A percentile compares a stretch with the other conserved stretches of the same genome.
These are phyloP conservation scores for Anser brachyrhynchus DNA, from an alignment of 2,113 vertebrate species.

Conservation along the genomic window DNA sequence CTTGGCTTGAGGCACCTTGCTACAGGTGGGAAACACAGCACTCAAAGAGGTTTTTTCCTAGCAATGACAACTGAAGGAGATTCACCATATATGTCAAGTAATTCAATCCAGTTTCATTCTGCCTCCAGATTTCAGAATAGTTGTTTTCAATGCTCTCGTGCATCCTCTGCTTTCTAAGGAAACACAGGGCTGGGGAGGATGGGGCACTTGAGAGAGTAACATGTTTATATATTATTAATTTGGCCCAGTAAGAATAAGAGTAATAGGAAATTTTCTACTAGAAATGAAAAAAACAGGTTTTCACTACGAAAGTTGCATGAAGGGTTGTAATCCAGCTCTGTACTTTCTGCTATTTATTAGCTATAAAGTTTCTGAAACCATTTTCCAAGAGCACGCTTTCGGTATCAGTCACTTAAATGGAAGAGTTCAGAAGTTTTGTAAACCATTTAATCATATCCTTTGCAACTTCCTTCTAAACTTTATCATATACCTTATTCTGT, in stretches of 20 bases:
- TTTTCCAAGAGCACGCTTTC: background rate
- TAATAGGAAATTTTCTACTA: background rate
- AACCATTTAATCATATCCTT: background rate
- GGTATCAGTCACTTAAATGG: background rate
- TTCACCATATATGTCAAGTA: background rate
- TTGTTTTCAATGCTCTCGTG: background rate
- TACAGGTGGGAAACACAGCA: background rate
- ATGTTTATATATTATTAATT: background rate
- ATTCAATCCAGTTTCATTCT: background rate
- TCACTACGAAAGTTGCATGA: background rate
- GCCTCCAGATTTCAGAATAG: background rate
- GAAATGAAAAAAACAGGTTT: background rate
- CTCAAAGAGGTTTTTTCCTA: background rate
- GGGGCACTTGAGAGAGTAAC: background rate
- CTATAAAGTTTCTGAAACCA: background rate
- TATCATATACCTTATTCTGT: background rate
- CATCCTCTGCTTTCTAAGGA: background rate
- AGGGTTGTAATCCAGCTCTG: background rate
- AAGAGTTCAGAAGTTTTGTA: background rate
- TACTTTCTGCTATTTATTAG: background rate
- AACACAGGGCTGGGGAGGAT: background rate
- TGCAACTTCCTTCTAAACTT: background rate
- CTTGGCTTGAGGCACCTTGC: background rate
- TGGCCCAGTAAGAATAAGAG: background rate
- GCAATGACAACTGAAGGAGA: background rate